Base-by-base conservation (phyloP, 2,113 vertebrate genomes). In the Oenanthe oenanthe region DNA sequence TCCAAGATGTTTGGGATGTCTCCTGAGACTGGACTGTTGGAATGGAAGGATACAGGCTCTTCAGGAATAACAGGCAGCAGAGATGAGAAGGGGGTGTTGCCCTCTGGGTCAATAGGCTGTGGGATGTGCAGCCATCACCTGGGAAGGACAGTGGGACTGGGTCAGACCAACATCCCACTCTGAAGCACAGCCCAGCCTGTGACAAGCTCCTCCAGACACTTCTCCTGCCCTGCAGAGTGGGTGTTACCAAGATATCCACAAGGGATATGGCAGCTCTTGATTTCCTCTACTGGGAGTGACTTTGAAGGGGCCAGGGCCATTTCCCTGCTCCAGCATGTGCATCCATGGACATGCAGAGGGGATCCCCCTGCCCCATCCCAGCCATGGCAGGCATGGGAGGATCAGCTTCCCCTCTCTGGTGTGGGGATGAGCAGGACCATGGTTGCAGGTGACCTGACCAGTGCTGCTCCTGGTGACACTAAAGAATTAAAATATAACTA, bases 371-470 rank as follows among this genome's bases (percentile, higher is more conserved):
- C 54, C 28, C 0, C 0, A 24, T 36, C 32, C n/a, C 1, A 0
- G 32, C 22, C 0, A 4, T 7, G 31, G 17, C 1, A 1, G 38
- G 28, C 2, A 8, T 0, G 0, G 36, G 14, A 58, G 32, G 18
- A 79, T 8, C 9, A 0, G 0, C 40, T 51, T 45, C 32, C 12
- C 54, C 19, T 66, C 14, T 26, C 32, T 50, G 15, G 5, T 15
- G 18, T 40, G 62, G 20, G 51, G 8, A 74, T 0, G 1, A 79
- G 42, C 0, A 2, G 53, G 38, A 12, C n/a, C 51, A 9, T 0
- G 1, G 16, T 0, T 63, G 31, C 57, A 56, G 48, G 15, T 18
- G 40, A 42, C 50, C 21, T 21, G 36, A 48, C 28, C 21, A 36
- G 10, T 51, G 48, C 12, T 68, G 28, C 5, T 89, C 43, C 53